Evolutionary conservation across 1,140 invertebrate genomes (phyloP).

Genomic region (Amyelois transitella): DNA sequence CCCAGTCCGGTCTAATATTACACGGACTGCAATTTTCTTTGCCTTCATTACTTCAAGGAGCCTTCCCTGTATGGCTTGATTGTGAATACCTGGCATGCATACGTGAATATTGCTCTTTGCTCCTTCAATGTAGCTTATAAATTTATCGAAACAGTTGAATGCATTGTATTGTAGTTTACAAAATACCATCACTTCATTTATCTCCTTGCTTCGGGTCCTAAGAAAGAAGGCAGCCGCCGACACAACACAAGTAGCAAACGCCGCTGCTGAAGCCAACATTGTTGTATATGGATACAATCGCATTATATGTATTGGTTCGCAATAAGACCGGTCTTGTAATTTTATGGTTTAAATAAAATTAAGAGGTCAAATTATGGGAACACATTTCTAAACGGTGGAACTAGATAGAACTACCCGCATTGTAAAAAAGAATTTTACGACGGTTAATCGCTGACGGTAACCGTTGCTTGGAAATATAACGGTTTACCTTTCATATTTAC

Average conservation of each 20-base stretch:
- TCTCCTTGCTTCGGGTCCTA: constrained; percentile 49
- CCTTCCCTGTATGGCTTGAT: constrained; percentile 58
- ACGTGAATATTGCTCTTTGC: constrained; percentile 51
- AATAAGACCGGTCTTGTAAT: constrained; percentile 44
- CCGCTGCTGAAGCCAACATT: constrained; percentile 50
- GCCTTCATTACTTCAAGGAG: constrained; percentile 47
- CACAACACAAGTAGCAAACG: constrained; percentile 54
- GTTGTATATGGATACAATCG: constrained; percentile 40
- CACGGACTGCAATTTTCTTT: constrained; percentile 52
- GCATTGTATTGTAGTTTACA: constrained; percentile 65
- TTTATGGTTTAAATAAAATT: constrained; percentile 55
- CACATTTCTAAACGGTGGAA: neutral
- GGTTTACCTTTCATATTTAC: too few relatives aligned
- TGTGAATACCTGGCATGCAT: constrained; percentile 65
- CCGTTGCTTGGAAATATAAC: too few relatives aligned
- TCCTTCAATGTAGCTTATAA: constrained; percentile 55
- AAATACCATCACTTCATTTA: constrained; percentile 69
- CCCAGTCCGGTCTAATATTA: constrained; percentile 54
- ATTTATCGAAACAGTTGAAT: constrained; percentile 61
- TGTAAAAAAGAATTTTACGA: neutral
- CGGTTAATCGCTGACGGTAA: neutral
- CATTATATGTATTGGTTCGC: constrained; percentile 51
- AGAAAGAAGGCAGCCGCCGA: constrained; percentile 60
- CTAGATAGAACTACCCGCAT: constrained; percentile 36
- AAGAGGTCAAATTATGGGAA: constrained; percentile 36